These are phyloP conservation scores for Chelonus insularis DNA, from an alignment of 1,140 invertebrate genomes.

Conservation along the genomic window DNA sequence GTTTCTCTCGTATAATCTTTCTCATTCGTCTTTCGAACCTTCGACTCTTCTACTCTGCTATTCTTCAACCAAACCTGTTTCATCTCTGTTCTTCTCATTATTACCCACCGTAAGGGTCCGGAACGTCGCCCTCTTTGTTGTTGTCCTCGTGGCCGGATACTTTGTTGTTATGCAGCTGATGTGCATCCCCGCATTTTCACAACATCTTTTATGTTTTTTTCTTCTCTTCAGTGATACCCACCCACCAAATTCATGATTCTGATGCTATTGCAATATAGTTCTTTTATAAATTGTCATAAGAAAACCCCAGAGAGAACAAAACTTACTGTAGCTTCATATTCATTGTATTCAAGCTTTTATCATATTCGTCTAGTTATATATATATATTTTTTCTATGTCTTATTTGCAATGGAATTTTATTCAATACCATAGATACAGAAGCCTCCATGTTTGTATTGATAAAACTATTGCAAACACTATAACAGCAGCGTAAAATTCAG, in stretches of 20 bases:
- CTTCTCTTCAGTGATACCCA: neutral
- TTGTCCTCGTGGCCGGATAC: conserved; percentile 23
- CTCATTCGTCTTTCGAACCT: neutral
- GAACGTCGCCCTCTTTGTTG: conserved; percentile 15
- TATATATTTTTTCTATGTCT: too few species aligned
- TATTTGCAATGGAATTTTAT: too few species aligned
- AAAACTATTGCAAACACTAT: too few species aligned
- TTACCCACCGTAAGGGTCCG: conserved; percentile 5
- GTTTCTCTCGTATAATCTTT: neutral
- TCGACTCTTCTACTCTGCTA: conserved; percentile 1
- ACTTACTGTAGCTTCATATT: too few species aligned
- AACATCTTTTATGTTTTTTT: conserved; percentile 2
- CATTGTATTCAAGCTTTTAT: too few species aligned
- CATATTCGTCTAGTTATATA: too few species aligned
- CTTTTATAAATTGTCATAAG: too few species aligned
- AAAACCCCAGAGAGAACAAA: too few species aligned
- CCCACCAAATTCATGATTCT: neutral
- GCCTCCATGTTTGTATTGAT: too few species aligned
- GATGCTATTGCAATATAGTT: too few species aligned
- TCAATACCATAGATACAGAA: too few species aligned
- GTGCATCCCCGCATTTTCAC: conserved; percentile 4
- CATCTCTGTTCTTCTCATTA: conserved; percentile 24
- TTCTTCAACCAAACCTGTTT: conserved; percentile 14
- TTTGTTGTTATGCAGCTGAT: conserved; percentile 14
- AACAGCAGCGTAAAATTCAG: too few species aligned